These are phyloP conservation scores for Harpagoxenus sublaevis DNA, from an alignment of 2,888 invertebrate genomes.

Conservation along the genomic window DNA sequence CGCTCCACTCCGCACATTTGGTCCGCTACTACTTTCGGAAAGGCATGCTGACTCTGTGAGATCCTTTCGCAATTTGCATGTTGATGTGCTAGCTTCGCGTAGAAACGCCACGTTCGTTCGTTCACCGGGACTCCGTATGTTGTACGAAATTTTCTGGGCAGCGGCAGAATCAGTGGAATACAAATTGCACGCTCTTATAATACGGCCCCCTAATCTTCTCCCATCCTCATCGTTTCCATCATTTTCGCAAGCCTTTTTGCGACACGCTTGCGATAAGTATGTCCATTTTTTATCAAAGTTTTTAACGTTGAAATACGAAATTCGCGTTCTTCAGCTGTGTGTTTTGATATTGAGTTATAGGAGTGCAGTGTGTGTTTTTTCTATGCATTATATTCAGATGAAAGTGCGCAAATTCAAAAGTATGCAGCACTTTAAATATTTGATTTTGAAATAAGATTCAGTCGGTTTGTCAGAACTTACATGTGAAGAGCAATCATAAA, in stretches of 20 bases:
- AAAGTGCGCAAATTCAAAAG: background rate
- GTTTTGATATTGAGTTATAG: slow-evolving; percentile 20
- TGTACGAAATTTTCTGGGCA: slow-evolving; percentile 30
- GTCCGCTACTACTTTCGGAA: slow-evolving; percentile 32
- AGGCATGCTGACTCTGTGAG: slow-evolving; percentile 40
- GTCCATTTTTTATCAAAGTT: background rate
- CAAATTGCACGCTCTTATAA: slow-evolving; percentile 31
- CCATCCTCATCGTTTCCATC: background rate
- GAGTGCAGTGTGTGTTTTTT: background rate
- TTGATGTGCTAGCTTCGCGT: slow-evolving; percentile 43
- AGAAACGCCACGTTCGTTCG: slow-evolving; percentile 30
- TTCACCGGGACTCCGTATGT: slow-evolving; percentile 20
- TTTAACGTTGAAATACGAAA: background rate
- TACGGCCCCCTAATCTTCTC: slow-evolving; percentile 6
- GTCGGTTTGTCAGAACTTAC: background rate
- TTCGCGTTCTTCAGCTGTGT: background rate
- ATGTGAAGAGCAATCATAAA: background rate
- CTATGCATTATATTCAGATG: background rate
- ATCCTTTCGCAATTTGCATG: slow-evolving; percentile 56
- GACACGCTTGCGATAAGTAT: background rate
- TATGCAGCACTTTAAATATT: background rate
- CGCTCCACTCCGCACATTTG: slow-evolving; percentile 25
- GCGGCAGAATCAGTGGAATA: slow-evolving; percentile 19
- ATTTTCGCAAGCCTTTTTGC: background rate
- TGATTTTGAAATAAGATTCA: background rate